A percentile compares a stretch with the other conserved stretches of the same genome.
phyloP scores from a whole-genome alignment of 2,888 invertebrate genomes.

The Drosophila mayaguana region DNA sequence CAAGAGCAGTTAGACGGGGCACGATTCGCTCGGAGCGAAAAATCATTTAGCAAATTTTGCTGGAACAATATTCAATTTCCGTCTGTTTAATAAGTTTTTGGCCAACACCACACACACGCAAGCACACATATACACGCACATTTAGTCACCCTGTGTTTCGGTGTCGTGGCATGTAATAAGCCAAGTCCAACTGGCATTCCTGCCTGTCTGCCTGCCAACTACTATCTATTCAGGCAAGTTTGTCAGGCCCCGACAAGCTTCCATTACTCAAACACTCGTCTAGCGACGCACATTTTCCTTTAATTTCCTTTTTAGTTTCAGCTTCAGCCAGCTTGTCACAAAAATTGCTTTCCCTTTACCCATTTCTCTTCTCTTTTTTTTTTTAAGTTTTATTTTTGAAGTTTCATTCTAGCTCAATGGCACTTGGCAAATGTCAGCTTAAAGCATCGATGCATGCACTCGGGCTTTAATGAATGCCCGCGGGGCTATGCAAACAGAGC shows the following conservation, averaged over 20 bases:
- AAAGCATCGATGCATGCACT: constrained; percentile 52
- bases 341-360: constrained; percentile 17
- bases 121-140: constrained; percentile 11
- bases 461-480: constrained; percentile 70
- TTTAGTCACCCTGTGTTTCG: background rate
- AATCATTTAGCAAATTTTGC: constrained; percentile 70
- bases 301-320: constrained; percentile 72
- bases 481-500: constrained; percentile 63
- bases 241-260: constrained; percentile 54
- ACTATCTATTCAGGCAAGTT: constrained; percentile 36
- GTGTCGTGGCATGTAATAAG: constrained; percentile 62
- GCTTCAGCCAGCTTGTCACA: constrained; percentile 62
- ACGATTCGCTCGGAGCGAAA: constrained; percentile 43
- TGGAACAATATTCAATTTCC: constrained; percentile 79
- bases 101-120: constrained; percentile 33
- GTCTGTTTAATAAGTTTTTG: constrained; percentile 79
- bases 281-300: constrained; percentile 74
- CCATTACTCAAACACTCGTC: constrained; percentile 76
- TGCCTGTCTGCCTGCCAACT: constrained; percentile 18
- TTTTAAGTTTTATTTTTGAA: background rate
- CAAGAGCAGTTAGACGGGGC: constrained; percentile 40
- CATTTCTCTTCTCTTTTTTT: background rate
- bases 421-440: constrained; percentile 60
- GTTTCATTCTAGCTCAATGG: constrained; percentile 2
- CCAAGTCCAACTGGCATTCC: constrained; percentile 60